Evolutionary conservation across 2,797 vertebrate species (phyloP), one percentile per base, ranked within the genome.

Genomic region (Telmatherina bonti): DNA sequence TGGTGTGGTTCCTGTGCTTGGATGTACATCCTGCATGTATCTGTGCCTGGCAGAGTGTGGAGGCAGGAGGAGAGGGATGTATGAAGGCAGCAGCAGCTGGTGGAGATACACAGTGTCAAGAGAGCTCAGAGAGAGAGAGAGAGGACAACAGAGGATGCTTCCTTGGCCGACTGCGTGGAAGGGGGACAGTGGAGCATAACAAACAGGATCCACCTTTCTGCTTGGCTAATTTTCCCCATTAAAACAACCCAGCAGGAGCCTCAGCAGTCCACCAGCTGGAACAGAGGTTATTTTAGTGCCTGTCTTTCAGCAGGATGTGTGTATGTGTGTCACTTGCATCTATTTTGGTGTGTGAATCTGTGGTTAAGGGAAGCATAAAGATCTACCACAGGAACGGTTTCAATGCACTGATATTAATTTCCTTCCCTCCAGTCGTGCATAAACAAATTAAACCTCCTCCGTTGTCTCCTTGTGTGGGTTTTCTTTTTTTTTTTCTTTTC

Each of bases 211-310:
- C 95, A 97, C 96, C 96, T 97, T 95, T 95, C 96, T 97, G 96
- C 95, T 96, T 97, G 96, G 95, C 94, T 97, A 95, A 94, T 93
- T 97, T 97, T 97, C 95, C 96, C 97, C 96, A 98, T 98, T 97
- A 97, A 98, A 97, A 96, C 94, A 95, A 92, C 95, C 92, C 96
- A 97, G 95, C 95, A 94, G 96, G 96, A 95, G 85, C 90, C 96
- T 94, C 96, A 95, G 96, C 95, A 95, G 95, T 95, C 93, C 93
- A 94, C 87, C 94, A 92, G 94, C 94, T 96, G 95, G 96, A 97
- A 96, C 96, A 97, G 95, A 94, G 94, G 93, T 96, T 96, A 96
- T 94, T 97, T 96, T 92, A 92, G 94, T 94, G 94, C 92, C 95
- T 94, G 96, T 95, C 95, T 96, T 93, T 95, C 95, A 95, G 67